phyloP scores from a whole-genome alignment of 2,888 invertebrate genomes.

The Pyralis farinalis region DNA sequence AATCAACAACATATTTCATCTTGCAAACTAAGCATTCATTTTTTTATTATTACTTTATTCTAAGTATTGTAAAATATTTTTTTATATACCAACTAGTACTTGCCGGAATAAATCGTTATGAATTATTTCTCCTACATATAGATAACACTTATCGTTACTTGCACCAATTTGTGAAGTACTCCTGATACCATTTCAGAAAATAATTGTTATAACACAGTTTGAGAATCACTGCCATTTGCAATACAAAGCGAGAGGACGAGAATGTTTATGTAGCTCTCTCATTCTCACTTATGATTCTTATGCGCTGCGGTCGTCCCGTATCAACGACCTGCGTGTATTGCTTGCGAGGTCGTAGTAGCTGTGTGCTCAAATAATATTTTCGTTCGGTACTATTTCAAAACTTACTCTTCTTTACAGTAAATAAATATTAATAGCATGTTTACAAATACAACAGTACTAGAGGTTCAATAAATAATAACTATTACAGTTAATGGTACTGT shows the following conservation, averaged over 20 bases:
- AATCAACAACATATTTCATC: too few species aligned
- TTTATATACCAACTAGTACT: too few species aligned
- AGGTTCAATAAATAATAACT: constrained; percentile 18
- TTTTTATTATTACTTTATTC: too few species aligned
- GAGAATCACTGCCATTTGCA: constrained; percentile 38
- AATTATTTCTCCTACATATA: too few species aligned
- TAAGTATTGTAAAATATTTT: too few species aligned
- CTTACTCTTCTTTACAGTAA: constrained; percentile 42
- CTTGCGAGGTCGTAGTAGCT: constrained; percentile 52
- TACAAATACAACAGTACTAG: constrained; percentile 14
- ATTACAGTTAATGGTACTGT: constrained; percentile 14
- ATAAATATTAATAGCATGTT: constrained; percentile 22
- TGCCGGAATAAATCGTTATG: too few species aligned
- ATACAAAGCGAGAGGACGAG: constrained; percentile 37
- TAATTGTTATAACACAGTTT: constrained; percentile 21
- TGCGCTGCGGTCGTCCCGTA: constrained; percentile 50
- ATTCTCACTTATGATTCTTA: constrained; percentile 47
- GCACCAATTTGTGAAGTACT: too few species aligned
- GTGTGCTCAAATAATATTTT: constrained; percentile 50
- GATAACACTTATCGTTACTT: too few species aligned
- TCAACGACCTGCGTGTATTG: constrained; percentile 71
- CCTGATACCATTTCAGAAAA: neutral
- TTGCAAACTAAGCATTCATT: too few species aligned
- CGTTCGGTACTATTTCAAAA: constrained; percentile 68
- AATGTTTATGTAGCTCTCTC: constrained; percentile 66